A percentile compares a stretch with the other conserved stretches of the same genome.
Evolutionary conservation across 2,888 invertebrate species (phyloP).

Genomic region (Mesopsocus fuscifrons): DNA sequence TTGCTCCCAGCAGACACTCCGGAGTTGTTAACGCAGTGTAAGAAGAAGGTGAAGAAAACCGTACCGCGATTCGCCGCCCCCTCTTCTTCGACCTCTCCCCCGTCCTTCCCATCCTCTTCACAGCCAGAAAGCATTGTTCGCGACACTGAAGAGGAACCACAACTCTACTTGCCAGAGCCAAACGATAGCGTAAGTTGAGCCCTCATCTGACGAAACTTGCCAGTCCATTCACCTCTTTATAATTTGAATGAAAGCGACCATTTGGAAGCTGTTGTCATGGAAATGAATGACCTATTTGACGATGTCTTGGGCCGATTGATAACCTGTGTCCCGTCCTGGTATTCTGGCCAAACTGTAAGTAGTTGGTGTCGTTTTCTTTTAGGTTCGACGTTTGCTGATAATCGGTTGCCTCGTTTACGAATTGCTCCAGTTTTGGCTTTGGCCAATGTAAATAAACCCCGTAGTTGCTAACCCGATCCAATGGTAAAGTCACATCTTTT

Average conservation of each 20-base stretch:
- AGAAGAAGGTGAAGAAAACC: neutral
- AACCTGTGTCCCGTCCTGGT: too few species aligned
- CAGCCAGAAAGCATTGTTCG: neutral
- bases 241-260: neutral
- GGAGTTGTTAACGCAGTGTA: neutral
- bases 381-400: slow-evolving; percentile 7
- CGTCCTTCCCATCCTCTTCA: neutral
- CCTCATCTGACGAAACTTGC: too few species aligned
- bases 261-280: too few species aligned
- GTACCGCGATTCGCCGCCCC: neutral
- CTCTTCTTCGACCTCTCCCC: neutral
- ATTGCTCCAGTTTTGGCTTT: slow-evolving; percentile 4
- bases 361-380: slow-evolving; percentile 3
- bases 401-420: slow-evolving; percentile 9
- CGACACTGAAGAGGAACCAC: neutral
- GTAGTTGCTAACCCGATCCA: neutral
- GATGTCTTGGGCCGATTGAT: too few species aligned
- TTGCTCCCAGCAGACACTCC: neutral
- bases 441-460: neutral
- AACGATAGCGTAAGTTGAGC: neutral
- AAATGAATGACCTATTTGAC: too few species aligned
- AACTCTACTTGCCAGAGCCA: neutral
- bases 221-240: too few species aligned
- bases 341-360: too few species aligned
- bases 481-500: neutral